Evolutionary conservation across 1,140 invertebrate genomes (phyloP).

Genomic region (Drosophila prosaltans): DNA sequence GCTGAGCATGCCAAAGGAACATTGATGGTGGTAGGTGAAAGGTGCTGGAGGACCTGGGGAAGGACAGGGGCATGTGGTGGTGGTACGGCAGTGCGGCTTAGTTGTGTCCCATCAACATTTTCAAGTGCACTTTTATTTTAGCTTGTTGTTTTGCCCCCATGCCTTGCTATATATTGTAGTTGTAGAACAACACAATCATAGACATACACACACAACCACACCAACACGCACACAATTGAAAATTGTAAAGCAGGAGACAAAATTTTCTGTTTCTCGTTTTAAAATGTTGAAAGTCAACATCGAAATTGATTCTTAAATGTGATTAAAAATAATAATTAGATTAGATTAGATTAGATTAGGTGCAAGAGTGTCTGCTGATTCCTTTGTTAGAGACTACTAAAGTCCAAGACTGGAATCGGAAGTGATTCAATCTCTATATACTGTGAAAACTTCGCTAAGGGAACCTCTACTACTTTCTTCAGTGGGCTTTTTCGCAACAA

Average conservation of each 20-base stretch:
- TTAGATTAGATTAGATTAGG: too few species aligned
- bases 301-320: too few species aligned
- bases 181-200: slow-evolving; percentile 29
- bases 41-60: slow-evolving; percentile 3
- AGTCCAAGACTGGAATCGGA: too few species aligned
- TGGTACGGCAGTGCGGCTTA: slow-evolving; percentile 35
- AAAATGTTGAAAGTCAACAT: too few species aligned
- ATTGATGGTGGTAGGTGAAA: not conserved
- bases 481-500: too few species aligned
- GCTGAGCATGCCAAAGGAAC: not conserved
- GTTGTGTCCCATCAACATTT: slow-evolving; percentile 63
- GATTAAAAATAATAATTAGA: too few species aligned
- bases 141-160: slow-evolving; percentile 36
- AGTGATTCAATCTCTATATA: too few species aligned
- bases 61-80: not conserved
- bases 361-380: too few species aligned
- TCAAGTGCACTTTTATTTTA: slow-evolving; percentile 75
- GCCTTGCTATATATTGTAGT: slow-evolving; percentile 28
- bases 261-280: too few species aligned
- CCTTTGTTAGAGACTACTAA: too few species aligned
- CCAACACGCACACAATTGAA: not conserved
- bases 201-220: slow-evolving; percentile 10
- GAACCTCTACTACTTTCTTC: too few species aligned
- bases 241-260: slow-evolving; percentile 29
- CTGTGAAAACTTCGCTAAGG: too few species aligned